A percentile compares a stretch with the other conserved stretches of the same genome.
Evolutionary conservation across 2,797 vertebrate species (phyloP).

Genomic region (Phoebastria nigripes): DNA sequence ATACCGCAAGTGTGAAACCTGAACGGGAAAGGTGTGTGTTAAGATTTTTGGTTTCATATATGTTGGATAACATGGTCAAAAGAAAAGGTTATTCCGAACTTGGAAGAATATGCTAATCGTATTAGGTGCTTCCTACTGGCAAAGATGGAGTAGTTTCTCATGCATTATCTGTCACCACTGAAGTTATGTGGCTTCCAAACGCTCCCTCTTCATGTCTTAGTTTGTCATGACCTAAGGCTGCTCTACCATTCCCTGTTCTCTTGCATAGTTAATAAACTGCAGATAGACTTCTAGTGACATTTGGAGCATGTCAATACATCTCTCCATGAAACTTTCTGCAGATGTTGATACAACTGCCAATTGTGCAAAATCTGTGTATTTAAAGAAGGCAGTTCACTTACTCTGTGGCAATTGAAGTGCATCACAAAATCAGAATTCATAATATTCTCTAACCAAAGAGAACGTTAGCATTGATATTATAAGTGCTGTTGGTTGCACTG

Average conservation of each 20-base stretch:
- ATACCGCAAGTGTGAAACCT: neutral
- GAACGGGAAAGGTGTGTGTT: neutral
- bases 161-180: neutral
- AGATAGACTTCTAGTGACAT: neutral
- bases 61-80: neutral
- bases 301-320: rapidly evolving
- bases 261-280: neutral
- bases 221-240: neutral
- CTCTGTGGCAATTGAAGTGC: neutral
- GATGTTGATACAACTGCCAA: neutral
- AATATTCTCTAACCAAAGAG: neutral
- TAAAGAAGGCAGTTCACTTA: neutral
- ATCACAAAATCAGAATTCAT: neutral
- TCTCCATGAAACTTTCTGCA: neutral
- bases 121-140: neutral
- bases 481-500: neutral
- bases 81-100: neutral
- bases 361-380: neutral
- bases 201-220: neutral
- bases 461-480: neutral
- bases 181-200: neutral
- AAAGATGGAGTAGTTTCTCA: neutral
- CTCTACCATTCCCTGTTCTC: neutral
- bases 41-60: neutral
- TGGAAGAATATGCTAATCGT: neutral